Percentiles rank a stretch among this genome's conserved stretches.
Conservation (phyloP, 2,888 invertebrate genomes). For the Teleiodes luculella region DNA sequence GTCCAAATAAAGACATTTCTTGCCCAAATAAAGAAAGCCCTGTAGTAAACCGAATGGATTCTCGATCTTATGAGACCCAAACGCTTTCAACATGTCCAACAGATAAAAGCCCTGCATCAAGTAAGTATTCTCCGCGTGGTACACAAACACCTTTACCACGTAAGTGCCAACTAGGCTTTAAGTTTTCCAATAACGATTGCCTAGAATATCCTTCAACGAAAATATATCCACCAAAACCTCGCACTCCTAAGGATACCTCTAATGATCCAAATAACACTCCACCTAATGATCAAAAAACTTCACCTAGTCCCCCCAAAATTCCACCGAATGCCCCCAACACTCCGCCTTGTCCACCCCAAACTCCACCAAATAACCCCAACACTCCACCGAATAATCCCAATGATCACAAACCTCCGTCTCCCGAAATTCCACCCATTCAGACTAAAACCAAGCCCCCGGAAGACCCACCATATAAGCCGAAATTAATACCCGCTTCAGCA, state of each 20-base stretch:
- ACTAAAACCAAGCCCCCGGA: no score
- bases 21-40: not conserved
- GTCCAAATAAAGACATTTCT: not conserved
- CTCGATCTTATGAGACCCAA: no score
- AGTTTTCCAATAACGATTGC: no score
- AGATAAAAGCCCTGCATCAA: no score
- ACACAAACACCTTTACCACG: no score
- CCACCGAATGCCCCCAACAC: not conserved
- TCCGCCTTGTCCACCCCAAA: not conserved
- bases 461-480: not conserved
- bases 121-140: no score
- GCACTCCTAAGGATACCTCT: not conserved
- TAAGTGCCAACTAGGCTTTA: no score
- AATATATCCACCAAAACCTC: not conserved
- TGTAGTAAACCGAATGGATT: no score
- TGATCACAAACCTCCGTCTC: not conserved
- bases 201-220: not conserved
- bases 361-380: not conserved
- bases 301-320: not conserved
- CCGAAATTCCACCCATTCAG: not conserved
- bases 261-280: not conserved
- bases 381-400: not conserved
- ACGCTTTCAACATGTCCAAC: no score
- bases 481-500: not conserved
- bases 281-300: not conserved